phyloP scores from a whole-genome alignment of 2,113 vertebrate genomes.

The Balaeniceps rex region DNA sequence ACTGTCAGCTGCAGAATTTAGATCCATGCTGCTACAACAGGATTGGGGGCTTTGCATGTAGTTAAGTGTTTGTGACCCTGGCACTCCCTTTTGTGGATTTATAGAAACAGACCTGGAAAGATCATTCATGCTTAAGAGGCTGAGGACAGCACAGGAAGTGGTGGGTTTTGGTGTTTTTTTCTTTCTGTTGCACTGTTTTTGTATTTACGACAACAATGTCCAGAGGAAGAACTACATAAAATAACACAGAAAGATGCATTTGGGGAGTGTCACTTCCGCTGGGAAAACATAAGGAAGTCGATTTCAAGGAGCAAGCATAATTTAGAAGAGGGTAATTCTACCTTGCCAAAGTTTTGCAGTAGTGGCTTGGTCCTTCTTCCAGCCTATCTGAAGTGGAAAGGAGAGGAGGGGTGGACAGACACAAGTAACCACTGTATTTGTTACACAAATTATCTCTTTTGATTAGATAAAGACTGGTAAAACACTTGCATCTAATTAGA shows the following conservation, averaged over 20 bases:
- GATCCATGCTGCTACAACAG: neutral
- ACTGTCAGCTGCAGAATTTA: neutral
- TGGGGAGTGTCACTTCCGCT: neutral
- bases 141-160: neutral
- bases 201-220: neutral
- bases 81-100: neutral
- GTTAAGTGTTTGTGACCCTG: neutral
- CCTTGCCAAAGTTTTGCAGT: neutral
- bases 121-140: neutral
- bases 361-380: neutral
- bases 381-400: neutral
- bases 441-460: neutral
- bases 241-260: neutral
- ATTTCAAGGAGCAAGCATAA: neutral
- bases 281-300: neutral
- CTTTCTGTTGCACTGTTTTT: neutral
- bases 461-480: neutral
- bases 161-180: rapidly evolving
- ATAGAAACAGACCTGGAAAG: neutral
- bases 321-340: neutral
- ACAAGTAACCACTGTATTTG: neutral
- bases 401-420: neutral
- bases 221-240: neutral
- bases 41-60: neutral
- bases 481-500: neutral